A percentile compares a stretch with the other conserved stretches of the same genome.
These are phyloP conservation scores for Uria aalge DNA, from an alignment of 2,113 vertebrate genomes.

Conservation along the genomic window DNA sequence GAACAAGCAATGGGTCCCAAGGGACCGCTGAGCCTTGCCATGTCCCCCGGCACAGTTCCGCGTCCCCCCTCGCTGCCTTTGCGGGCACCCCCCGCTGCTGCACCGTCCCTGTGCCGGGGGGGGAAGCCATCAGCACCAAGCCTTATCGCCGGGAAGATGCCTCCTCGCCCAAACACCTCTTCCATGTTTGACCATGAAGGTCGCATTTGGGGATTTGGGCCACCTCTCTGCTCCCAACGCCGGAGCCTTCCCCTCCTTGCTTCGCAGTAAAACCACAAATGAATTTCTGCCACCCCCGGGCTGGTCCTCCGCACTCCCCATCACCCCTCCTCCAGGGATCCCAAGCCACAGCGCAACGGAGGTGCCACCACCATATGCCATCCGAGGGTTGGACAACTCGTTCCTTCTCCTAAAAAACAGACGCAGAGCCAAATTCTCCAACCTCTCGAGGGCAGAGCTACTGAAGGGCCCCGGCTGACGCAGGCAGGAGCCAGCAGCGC, in stretches of 20 bases:
- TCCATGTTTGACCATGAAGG: not conserved
- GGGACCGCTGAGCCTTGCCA: fast-evolving
- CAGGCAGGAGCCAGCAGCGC: not conserved
- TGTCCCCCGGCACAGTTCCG: not conserved
- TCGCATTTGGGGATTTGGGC: not conserved
- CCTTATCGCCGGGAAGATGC: fast-evolving
- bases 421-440: not conserved
- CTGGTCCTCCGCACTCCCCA: not conserved
- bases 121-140: not conserved
- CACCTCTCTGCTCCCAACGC: not conserved
- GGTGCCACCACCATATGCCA: not conserved
- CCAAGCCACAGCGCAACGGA: fast-evolving
- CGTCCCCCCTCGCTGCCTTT: fast-evolving
- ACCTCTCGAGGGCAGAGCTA: not conserved
- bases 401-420: not conserved
- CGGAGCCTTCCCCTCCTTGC: not conserved
- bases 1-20: not conserved
- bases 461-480: fast-evolving
- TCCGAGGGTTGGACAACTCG: not conserved
- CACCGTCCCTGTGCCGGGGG: fast-evolving
- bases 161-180: not conserved
- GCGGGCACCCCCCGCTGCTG: not conserved
- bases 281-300: not conserved
- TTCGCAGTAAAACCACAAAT: not conserved
- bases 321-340: fast-evolving